Conservation (phyloP, 2,888 invertebrate genomes). For the Leptopilina myrica region DNA sequence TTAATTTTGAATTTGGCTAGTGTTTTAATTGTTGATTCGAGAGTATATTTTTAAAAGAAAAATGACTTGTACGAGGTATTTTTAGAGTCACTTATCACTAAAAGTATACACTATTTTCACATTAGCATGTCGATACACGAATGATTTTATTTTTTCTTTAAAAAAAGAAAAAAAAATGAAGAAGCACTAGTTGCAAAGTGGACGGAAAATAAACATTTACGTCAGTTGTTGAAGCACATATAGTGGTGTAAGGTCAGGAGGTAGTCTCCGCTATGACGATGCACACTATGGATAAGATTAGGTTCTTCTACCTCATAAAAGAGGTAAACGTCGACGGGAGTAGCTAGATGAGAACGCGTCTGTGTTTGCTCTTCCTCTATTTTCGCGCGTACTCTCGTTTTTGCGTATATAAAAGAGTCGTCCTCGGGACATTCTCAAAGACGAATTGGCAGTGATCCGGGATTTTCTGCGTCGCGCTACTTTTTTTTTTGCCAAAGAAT, state of each 20-base stretch:
- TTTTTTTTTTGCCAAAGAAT: slow-evolving; percentile 5
- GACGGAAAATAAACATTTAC: neutral
- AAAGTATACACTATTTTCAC: neutral
- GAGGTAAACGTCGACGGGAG: slow-evolving; percentile 11
- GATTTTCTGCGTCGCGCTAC: slow-evolving; percentile 55
- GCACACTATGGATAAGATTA: slow-evolving; percentile 17
- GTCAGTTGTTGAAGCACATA: neutral
- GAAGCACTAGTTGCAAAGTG: neutral
- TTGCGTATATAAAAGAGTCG: slow-evolving; percentile 35
- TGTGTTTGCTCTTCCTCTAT: slow-evolving; percentile 43
- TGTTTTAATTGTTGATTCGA: too few relatives aligned
- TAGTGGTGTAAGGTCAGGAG: slow-evolving; percentile 30
- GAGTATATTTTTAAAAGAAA: too few relatives aligned
- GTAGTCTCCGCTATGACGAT: neutral
- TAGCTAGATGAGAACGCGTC: slow-evolving; percentile 8
- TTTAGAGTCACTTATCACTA: slow-evolving; percentile 14
- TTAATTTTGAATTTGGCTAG: too few relatives aligned
- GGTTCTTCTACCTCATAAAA: slow-evolving; percentile 22
- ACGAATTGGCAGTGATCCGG: slow-evolving; percentile 55
- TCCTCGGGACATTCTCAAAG: slow-evolving; percentile 50
- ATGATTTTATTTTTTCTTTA: neutral
- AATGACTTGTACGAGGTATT: neutral
- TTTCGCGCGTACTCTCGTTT: slow-evolving; percentile 35
- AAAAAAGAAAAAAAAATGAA: neutral
- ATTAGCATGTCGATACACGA: neutral